phyloP scores from a whole-genome alignment of 1,140 invertebrate genomes.

The Spodoptera frugiperda region DNA sequence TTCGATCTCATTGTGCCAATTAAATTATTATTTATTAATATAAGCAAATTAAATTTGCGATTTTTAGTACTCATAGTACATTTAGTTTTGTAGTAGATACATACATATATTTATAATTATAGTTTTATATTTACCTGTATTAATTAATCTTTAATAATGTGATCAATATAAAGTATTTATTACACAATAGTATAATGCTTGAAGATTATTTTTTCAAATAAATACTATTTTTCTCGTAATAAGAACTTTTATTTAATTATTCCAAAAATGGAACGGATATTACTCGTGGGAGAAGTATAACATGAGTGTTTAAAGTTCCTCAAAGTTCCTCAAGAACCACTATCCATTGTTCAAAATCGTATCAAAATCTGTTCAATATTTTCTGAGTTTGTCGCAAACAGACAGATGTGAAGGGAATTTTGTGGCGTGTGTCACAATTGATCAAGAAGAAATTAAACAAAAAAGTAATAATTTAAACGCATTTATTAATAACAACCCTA shows the following conservation, averaged over 20 bases:
- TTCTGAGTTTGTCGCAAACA: too few species aligned
- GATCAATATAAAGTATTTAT: constrained; percentile 15
- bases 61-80: constrained; percentile 4
- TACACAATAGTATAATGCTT: constrained; percentile 11
- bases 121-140: constrained; percentile 12
- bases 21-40: constrained; percentile 13
- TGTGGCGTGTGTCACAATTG: too few species aligned
- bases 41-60: constrained; percentile 56
- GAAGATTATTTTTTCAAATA: constrained; percentile 49
- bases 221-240: constrained; percentile 46
- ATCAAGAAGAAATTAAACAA: not conserved
- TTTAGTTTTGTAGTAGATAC: not conserved
- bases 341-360: too few species aligned
- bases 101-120: too few species aligned
- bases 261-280: too few species aligned
- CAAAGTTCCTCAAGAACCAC: too few species aligned
- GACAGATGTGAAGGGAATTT: too few species aligned
- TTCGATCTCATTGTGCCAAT: constrained; percentile 57
- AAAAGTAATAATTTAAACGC: not conserved
- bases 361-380: too few species aligned
- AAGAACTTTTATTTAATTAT: too few species aligned
- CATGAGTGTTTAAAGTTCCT: too few species aligned
- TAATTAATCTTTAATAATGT: constrained; percentile 7
- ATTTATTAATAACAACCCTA: constrained; percentile 12
- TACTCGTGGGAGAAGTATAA: too few species aligned